These are phyloP conservation scores for Abrostola tripartita DNA, from an alignment of 2,888 invertebrate species.

Conservation along the genomic window DNA sequence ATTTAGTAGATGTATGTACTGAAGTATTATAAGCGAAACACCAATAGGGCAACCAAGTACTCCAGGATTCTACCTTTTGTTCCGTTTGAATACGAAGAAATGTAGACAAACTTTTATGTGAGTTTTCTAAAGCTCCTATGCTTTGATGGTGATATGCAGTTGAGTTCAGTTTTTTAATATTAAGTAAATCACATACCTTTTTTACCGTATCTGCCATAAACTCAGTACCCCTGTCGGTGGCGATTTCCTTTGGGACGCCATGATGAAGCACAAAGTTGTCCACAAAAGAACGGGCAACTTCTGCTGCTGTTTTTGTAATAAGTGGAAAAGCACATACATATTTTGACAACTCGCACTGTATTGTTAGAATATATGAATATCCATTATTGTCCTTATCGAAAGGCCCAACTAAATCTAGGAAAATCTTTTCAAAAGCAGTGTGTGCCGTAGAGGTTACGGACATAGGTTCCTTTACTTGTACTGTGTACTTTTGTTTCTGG, in stretches of 20 bases:
- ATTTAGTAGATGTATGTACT: constrained; percentile 5
- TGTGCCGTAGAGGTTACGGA: too few species aligned
- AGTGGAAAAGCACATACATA: constrained; percentile 24
- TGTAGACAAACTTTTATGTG: constrained; percentile 27
- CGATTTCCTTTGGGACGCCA: constrained; percentile 22
- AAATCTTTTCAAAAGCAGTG: constrained; percentile 19
- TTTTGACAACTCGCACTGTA: constrained; percentile 3
- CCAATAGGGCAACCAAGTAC: constrained; percentile 13
- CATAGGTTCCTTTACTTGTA: constrained; percentile 19
- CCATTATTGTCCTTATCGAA: neutral
- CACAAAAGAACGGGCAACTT: constrained; percentile 18
- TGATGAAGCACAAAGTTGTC: constrained; percentile 13
- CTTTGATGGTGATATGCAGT: constrained; percentile 39
- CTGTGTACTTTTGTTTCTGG: neutral
- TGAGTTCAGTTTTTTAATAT: constrained; percentile 27
- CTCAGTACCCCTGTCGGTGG: constrained; percentile 23
- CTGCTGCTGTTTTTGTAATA: constrained; percentile 8
- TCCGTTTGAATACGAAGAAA: constrained; percentile 23
- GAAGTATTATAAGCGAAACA: constrained; percentile 12
- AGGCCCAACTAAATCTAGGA: constrained; percentile 5
- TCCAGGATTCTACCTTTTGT: neutral
- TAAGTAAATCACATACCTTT: constrained; percentile 31
- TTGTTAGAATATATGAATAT: neutral
- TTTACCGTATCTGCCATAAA: constrained; percentile 23
- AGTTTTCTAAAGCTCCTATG: constrained; percentile 35